Evolutionary conservation across 2,113 vertebrate genomes (phyloP).

Genomic region (Clarias batrachus): DNA sequence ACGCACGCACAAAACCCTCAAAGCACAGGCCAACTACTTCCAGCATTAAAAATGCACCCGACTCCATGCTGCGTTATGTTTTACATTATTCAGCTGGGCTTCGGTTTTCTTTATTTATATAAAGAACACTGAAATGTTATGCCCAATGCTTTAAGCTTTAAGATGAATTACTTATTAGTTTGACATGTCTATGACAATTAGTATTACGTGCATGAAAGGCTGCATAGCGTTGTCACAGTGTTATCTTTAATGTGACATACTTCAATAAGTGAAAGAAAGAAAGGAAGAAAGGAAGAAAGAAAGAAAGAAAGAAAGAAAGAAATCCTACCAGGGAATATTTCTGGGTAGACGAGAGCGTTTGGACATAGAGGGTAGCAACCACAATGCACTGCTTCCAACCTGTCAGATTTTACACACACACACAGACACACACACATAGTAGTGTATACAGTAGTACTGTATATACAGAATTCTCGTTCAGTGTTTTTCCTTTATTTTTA

Average conservation of each 20-base stretch:
- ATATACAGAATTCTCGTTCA: no score
- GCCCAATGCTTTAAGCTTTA: conserved; percentile 31
- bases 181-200: conserved; percentile 27
- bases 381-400: conserved; percentile 92
- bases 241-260: background rate
- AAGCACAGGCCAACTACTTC: conserved; percentile 88
- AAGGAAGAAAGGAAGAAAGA: background rate
- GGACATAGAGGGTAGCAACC: conserved; percentile 93
- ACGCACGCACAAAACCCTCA: conserved; percentile 79
- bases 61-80: conserved; percentile 85
- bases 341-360: conserved; percentile 88
- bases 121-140: conserved; percentile 34
- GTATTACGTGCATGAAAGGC: conserved; percentile 5
- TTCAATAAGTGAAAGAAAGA: background rate
- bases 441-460: no score
- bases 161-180: conserved; percentile 56
- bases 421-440: no score
- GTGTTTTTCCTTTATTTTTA: no score
- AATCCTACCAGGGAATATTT: conserved; percentile 89
- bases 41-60: conserved; percentile 92
- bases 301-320: background rate
- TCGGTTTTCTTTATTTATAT: conserved; percentile 67
- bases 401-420: conserved; percentile 49
- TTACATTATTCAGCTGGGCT: conserved; percentile 93
- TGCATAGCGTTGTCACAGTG: background rate